Evolutionary conservation across 2,113 vertebrate genomes (phyloP), one percentile per base, ranked within the genome.

Genomic region (Cynoglossus semilaevis): DNA sequence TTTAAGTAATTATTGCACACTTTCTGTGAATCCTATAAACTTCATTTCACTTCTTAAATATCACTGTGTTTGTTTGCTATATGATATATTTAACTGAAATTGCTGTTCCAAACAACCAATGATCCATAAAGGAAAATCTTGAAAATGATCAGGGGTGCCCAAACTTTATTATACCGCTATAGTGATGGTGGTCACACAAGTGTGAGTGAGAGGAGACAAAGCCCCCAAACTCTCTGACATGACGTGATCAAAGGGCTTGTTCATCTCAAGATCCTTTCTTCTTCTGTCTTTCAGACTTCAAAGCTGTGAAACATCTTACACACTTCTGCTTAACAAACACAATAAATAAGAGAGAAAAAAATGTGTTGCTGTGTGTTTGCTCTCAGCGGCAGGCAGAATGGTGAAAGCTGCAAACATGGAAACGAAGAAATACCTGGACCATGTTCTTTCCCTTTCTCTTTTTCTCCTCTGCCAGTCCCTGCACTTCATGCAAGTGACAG

Each of bases 201-300:
- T n/a, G n/a, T n/a, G n/a, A n/a, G n/a, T n/a, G n/a, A n/a, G n/a
- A n/a, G n/a, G n/a, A n/a, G n/a, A 83, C 86, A 88, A 85, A 87
- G 79, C 57, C 61, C 69, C 22, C 3, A 29, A 74, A 82, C 86
- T 76, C 72, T 57, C 78, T 65, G 74, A 83, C 76, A 80, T 60
- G n/a, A n/a, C n/a, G 65, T 70, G 83, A 89, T 89, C 88, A 89
- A 89, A 89, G 83, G 50, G 15, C 34, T 44, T 47, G 67, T 75
- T 79, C 77, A 62, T 74, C 80, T 83, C 76, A 36, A 84, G 77
- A 72, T 72, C 72, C 63, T 72, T 73, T 76, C 80, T 70, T 56
- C 49, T 51, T 65, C 57, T 67, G 69, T 79, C 62, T 82, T 59
- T 72, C 57, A 70, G 48, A 81, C 81, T 75, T 89, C 87, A 89